Evolutionary conservation across 1,140 invertebrate genomes (phyloP).

Genomic region (Pomacea maculata): DNA sequence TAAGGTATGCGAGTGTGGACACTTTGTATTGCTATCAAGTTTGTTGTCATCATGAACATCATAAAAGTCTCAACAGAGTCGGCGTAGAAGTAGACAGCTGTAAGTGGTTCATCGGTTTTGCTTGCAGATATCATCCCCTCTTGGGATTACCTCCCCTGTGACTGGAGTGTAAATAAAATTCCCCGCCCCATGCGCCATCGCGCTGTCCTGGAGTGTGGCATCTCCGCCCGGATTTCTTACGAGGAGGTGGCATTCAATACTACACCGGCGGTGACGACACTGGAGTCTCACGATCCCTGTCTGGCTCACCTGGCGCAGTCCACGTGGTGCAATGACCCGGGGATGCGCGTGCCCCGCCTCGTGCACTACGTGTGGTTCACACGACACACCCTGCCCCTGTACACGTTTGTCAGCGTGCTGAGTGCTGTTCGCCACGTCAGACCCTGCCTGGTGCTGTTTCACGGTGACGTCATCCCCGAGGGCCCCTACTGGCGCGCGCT

Average conservation of each 20-base stretch:
- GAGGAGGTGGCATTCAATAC: slow-evolving; percentile 6
- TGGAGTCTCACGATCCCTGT: not conserved
- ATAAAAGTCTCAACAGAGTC: too few relatives aligned
- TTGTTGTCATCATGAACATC: too few relatives aligned
- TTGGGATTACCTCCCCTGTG: not conserved
- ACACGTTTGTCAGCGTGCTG: slow-evolving; percentile 18
- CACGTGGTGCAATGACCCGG: slow-evolving; percentile 2
- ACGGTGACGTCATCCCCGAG: slow-evolving; percentile 25
- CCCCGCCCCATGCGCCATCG: not conserved
- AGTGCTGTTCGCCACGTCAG: slow-evolving; percentile 23
- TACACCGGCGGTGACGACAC: slow-evolving; percentile 10
- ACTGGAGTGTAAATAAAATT: not conserved
- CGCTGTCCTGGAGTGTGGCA: not conserved
- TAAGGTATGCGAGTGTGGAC: too few relatives aligned
- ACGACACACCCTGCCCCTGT: not conserved
- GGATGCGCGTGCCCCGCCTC: slow-evolving; percentile 5
- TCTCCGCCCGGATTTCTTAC: not conserved
- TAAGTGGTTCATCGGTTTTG: too few relatives aligned
- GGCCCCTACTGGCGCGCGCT: slow-evolving; percentile 35
- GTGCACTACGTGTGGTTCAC: slow-evolving; percentile 26
- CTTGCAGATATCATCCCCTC: too few relatives aligned
- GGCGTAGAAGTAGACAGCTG: too few relatives aligned
- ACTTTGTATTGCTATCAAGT: too few relatives aligned
- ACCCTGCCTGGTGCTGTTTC: slow-evolving; percentile 38
- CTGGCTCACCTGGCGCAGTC: not conserved